Base-by-base conservation (phyloP, 2,888 invertebrate species). In the Blastobasis lacticolella region DNA sequence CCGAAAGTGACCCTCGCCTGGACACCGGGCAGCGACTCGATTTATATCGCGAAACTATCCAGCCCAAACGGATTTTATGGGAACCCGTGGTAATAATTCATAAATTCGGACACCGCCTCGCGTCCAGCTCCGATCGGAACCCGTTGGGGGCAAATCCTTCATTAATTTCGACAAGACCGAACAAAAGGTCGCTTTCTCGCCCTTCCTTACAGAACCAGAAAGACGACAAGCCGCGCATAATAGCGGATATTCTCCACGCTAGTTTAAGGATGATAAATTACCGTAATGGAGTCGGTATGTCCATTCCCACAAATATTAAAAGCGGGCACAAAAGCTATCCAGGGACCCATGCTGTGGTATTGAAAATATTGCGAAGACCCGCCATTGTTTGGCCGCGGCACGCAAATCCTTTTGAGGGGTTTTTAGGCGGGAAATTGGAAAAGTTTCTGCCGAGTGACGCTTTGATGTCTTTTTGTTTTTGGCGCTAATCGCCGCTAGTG, bases 251-350 rank as follows among this genome's bases (percentile, higher is more conserved):
- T 81, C 78, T 75, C 72, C 66, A 64, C 71, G 78, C 85, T 85
- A 78, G 84, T 87, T 88, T 86, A 87, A 87, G 86, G 86, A 87
- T 88, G 88, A 88, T 88, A 87, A 87, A 88, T 88, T 82, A 81
- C 81, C 79, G 69, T 85, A 84, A 84, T 84, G 84, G 82, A 85
- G 74, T 81, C 80, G 84, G 83, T 78, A 82, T 84, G 87, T 86
- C 83, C 79, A 86, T 88, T 88, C 88, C 88, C 88, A 88, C 88
- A 87, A 86, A 88, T 88, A 88, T 88, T 88, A 88, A 82, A 86
- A 73, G 66, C 72, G 64, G 63, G 79, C 73, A 84, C 84, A 86
- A 87, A 78, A 64, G 75, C 74, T 75, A 77, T 83, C 86, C 78
- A 69, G 69, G 81, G 80, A 73, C 78, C 78, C 87, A 85, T 76